phyloP scores from a whole-genome alignment of 2,113 vertebrate species.

The Planiliza haematocheilus region DNA sequence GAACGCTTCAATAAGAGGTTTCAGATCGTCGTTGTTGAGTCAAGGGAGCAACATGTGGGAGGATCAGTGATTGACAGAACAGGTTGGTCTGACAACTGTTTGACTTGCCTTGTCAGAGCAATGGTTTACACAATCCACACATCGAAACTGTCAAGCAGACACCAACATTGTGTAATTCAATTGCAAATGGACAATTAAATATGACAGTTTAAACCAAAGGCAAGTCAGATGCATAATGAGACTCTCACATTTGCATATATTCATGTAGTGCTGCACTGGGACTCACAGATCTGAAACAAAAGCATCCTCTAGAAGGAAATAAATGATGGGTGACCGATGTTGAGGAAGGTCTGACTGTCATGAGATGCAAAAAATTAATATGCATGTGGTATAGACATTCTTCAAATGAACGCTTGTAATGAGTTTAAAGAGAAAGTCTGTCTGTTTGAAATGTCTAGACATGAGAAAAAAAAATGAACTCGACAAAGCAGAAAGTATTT shows the following conservation, averaged over 20 bases:
- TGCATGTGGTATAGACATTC: slow-evolving; percentile 38
- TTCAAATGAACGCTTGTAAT: slow-evolving; percentile 32
- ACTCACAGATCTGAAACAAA: slow-evolving; percentile 45
- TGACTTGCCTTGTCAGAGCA: slow-evolving; percentile 60
- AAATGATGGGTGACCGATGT: slow-evolving; percentile 57
- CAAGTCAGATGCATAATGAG: slow-evolving; percentile 57
- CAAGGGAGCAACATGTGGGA: slow-evolving; percentile 29
- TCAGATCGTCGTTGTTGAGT: slow-evolving; percentile 26
- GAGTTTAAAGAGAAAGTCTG: slow-evolving; percentile 42
- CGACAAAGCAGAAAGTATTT: slow-evolving; percentile 29
- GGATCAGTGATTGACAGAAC: slow-evolving; percentile 44
- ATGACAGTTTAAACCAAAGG: slow-evolving; percentile 62
- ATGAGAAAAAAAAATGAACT: slow-evolving; percentile 35
- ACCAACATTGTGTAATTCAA: slow-evolving; percentile 62
- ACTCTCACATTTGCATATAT: slow-evolving; percentile 68
- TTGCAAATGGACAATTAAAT: slow-evolving; percentile 68
- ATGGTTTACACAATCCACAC: slow-evolving; percentile 68
- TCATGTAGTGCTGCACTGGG: slow-evolving; percentile 64
- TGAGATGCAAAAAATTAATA: slow-evolving; percentile 54
- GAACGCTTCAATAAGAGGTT: slow-evolving; percentile 6
- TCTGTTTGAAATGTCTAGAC: slow-evolving; percentile 29
- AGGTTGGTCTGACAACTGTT: slow-evolving; percentile 55
- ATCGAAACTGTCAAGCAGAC: slow-evolving; percentile 70
- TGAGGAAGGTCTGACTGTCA: slow-evolving; percentile 46
- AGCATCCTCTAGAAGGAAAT: slow-evolving; percentile 66